Conservation (phyloP, 2,113 vertebrate species). For the Barnardius zonarius region DNA sequence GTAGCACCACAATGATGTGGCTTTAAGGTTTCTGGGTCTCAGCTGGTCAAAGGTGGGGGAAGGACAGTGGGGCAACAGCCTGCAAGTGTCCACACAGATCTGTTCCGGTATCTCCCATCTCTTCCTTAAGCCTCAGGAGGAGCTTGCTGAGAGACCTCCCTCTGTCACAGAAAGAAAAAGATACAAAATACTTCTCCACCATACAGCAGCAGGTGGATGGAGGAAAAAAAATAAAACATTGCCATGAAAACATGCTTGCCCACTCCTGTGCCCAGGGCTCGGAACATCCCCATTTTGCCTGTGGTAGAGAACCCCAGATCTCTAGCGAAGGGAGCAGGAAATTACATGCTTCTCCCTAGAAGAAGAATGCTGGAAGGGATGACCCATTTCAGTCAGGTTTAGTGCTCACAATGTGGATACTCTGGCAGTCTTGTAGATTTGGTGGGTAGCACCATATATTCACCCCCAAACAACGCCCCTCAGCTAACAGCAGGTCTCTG, state of each 20-base stretch:
- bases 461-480: background rate
- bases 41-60: background rate
- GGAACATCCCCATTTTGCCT: background rate
- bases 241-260: background rate
- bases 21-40: background rate
- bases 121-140: background rate
- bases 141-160: background rate
- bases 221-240: background rate
- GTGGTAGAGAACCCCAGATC: background rate
- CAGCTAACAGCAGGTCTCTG: background rate
- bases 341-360: background rate
- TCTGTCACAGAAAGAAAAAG: background rate
- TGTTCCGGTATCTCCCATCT: background rate
- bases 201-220: background rate
- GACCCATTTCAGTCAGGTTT: background rate
- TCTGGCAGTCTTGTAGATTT: background rate
- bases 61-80: background rate
- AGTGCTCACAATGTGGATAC: background rate
- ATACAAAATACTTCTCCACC: background rate
- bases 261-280: fast-evolving
- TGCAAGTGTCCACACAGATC: background rate
- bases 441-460: background rate
- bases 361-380: background rate
- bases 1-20: background rate
- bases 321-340: background rate